phyloP scores from a whole-genome alignment of 2,888 invertebrate genomes.

The Zootermopsis nevadensis region DNA sequence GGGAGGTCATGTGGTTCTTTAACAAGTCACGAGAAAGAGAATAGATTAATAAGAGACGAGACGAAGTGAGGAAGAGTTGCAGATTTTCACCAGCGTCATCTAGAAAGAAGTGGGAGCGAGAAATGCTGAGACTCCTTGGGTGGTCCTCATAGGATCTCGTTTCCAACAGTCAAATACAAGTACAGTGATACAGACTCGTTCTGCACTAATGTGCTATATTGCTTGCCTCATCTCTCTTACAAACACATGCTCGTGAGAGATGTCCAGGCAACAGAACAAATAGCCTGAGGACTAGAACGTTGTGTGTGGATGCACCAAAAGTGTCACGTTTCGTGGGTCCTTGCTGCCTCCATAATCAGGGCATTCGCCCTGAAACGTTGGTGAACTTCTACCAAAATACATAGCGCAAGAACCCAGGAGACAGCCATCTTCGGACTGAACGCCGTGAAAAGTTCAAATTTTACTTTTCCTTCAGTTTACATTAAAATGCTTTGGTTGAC shows the following conservation, averaged over 20 bases:
- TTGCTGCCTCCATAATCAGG: too few relatives aligned
- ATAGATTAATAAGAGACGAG: background rate
- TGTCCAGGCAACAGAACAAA: background rate
- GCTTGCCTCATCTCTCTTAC: background rate
- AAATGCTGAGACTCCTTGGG: conserved; percentile 4
- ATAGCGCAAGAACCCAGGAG: too few relatives aligned
- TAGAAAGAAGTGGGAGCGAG: background rate
- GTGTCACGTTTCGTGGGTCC: too few relatives aligned
- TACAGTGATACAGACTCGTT: background rate
- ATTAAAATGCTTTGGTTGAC: too few relatives aligned
- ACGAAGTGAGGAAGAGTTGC: conserved; percentile 3
- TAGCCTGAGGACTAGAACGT: too few relatives aligned
- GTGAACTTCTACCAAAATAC: too few relatives aligned
- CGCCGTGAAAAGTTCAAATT: too few relatives aligned
- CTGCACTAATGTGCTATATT: background rate
- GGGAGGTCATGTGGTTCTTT: background rate
- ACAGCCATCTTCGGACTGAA: too few relatives aligned
- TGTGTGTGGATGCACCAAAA: too few relatives aligned
- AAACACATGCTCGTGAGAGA: background rate
- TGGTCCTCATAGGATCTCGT: background rate
- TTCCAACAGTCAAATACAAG: background rate
- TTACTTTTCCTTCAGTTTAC: too few relatives aligned
- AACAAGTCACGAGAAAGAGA: background rate
- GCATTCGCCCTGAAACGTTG: too few relatives aligned
- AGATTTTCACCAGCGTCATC: background rate